These are phyloP conservation scores for Emydocephalus ijimae DNA, from an alignment of 2,113 vertebrate species.

Conservation along the genomic window DNA sequence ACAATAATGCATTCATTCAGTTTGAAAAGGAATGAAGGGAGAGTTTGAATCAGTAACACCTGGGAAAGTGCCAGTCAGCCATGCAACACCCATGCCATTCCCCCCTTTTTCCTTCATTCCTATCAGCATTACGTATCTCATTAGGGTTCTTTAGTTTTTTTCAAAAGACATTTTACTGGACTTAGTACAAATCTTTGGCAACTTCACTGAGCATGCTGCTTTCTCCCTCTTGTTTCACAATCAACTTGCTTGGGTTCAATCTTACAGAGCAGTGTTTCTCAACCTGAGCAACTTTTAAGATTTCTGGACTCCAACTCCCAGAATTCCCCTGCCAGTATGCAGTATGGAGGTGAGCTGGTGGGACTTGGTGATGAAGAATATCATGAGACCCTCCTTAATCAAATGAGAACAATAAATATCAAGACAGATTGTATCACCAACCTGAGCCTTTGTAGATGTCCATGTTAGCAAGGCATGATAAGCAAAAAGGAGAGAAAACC, in stretches of 20 bases:
- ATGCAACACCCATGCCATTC: not conserved
- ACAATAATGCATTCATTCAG: constrained; percentile 49
- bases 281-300: not conserved
- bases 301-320: not conserved
- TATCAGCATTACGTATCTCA: not conserved
- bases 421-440: constrained; percentile 89
- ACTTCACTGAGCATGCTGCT: not conserved
- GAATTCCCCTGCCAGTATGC: not conserved
- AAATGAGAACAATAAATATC: constrained; percentile 70
- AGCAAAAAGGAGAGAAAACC: constrained; percentile 89
- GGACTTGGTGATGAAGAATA: constrained; percentile 57
- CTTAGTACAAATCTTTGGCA: too few species aligned
- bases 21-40: constrained; percentile 41
- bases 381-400: constrained; percentile 61
- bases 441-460: constrained; percentile 98
- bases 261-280: not conserved
- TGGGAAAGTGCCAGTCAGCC: not conserved
- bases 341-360: not conserved
- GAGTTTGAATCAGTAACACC: not conserved
- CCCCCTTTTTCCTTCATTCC: not conserved
- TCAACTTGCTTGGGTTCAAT: not conserved
- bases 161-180: not conserved
- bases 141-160: not conserved
- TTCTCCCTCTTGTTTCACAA: not conserved
- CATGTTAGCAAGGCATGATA: constrained; percentile 91